Base-by-base conservation (phyloP, 1,140 invertebrate species). In the Tetranychus urticae region DNA sequence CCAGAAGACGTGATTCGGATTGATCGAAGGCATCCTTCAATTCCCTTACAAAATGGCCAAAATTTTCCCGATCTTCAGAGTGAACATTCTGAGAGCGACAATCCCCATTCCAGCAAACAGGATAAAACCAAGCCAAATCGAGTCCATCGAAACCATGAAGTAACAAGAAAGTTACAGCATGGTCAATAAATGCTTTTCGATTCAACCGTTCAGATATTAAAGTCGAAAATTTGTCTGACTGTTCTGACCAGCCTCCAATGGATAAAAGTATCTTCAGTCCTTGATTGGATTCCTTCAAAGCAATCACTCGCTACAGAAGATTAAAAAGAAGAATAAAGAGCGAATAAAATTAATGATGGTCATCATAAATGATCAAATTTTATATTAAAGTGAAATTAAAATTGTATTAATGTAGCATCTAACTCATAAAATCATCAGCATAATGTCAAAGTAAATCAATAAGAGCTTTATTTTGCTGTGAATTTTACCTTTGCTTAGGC, bases 111-210 rank as follows among this genome's bases (percentile, higher is more conserved):
- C 86, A 89, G 65, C 88, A 92, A 54, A 82, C 82, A 0, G 87
- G 88, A 70, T 89, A 91, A 68, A 88, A 87, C 88, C 88, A 92
- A 65, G 90, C 87, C 3, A 91, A 66, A 63, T 88, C 85, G 0
- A 92, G 69, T 23, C 88, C 88, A 61, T 82, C 77, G 68, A 92
- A 90, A 39, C 81, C 80, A 64, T 86, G 75, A 59, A 78, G 76
- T 13, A 79, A 75, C 6, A 92, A 68, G 66, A 86, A 88, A 3
- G 56, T n/a, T 3, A 57, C 35, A 0, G 56, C 37, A 57, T 57
- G 14, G 23, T 57, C 37, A 3, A 57, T 57, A 23, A 57, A 57
- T 12, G 35, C 14, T 35, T 36, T 36, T 37, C 56, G 31, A 14
- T 42, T 36, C 13, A n/a, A 13, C 10, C 33, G 35, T 14, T 57